Evolutionary conservation across 2,888 invertebrate genomes (phyloP).

Genomic region (Cerceris rybyensis): DNA sequence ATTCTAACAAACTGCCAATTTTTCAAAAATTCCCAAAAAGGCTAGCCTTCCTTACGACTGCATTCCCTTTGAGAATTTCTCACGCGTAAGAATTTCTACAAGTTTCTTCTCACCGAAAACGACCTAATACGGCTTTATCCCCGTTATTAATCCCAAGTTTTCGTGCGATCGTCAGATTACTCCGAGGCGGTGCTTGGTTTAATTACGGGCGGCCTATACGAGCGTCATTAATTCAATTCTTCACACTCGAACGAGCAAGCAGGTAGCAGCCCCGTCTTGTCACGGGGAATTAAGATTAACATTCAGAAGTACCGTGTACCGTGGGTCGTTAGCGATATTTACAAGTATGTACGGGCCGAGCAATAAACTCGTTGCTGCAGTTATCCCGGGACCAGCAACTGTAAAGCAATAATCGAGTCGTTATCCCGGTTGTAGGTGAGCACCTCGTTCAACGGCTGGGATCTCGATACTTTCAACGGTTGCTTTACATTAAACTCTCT

Average conservation of each 20-base stretch:
- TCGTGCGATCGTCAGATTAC: conserved; percentile 29
- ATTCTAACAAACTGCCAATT: too few species aligned
- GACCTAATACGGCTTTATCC: not conserved
- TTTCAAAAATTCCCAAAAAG: too few species aligned
- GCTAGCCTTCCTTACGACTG: too few species aligned
- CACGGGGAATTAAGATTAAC: conserved; percentile 69
- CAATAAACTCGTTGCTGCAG: conserved; percentile 69
- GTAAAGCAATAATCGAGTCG: conserved; percentile 73
- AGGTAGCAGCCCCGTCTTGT: conserved; percentile 65
- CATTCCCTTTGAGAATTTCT: too few species aligned
- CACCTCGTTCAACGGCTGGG: conserved; percentile 32
- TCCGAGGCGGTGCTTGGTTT: conserved; percentile 43
- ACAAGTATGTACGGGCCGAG: conserved; percentile 61
- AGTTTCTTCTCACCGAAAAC: not conserved
- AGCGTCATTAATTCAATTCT: conserved; percentile 64
- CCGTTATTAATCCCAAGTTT: not conserved
- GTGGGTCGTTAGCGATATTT: conserved; percentile 68
- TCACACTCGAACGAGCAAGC: conserved; percentile 62
- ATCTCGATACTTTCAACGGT: conserved; percentile 22
- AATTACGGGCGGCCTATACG: conserved; percentile 50
- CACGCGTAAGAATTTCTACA: too few species aligned
- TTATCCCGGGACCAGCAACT: conserved; percentile 56
- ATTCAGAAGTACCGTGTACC: conserved; percentile 63
- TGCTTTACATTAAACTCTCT: conserved; percentile 6
- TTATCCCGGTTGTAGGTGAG: conserved; percentile 67